Conservation (phyloP, 2,113 vertebrate species). For the Sterna hirundo region DNA sequence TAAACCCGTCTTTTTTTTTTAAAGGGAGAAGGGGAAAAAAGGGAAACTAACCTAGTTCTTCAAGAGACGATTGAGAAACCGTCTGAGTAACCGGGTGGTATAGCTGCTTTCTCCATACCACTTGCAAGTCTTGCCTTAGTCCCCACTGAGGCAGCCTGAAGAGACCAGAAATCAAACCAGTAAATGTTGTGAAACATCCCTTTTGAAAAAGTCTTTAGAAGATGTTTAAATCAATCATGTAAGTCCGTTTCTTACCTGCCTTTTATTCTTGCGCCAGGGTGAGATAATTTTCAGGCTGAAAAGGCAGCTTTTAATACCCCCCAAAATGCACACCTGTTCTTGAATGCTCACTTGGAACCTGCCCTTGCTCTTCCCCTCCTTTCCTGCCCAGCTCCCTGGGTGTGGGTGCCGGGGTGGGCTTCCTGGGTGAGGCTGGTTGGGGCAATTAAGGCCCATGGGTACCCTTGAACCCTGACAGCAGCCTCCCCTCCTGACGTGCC, state of each 20-base stretch:
- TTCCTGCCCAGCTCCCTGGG: neutral
- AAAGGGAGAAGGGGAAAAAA: neutral
- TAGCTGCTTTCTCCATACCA: neutral
- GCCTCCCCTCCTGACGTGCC: fast-evolving
- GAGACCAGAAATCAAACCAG: neutral
- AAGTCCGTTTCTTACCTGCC: neutral
- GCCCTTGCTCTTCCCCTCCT: neutral
- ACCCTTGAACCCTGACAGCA: neutral
- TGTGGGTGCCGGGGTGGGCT: neutral
- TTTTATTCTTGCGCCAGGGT: neutral
- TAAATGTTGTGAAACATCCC: neutral
- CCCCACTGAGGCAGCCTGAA: neutral
- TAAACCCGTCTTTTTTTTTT: neutral
- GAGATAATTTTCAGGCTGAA: neutral
- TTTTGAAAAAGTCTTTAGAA: neutral
- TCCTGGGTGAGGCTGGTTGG: neutral
- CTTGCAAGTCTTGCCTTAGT: neutral
- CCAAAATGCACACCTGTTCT: neutral
- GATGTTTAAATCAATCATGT: neutral
- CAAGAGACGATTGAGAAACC: neutral
- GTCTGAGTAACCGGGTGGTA: neutral
- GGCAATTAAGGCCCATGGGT: neutral
- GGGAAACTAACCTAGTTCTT: neutral
- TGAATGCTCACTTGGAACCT: neutral
- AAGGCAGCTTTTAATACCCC: neutral